These are phyloP conservation scores for Hafferia zeledoni DNA, from an alignment of 2,797 vertebrate genomes.

Conservation along the genomic window DNA sequence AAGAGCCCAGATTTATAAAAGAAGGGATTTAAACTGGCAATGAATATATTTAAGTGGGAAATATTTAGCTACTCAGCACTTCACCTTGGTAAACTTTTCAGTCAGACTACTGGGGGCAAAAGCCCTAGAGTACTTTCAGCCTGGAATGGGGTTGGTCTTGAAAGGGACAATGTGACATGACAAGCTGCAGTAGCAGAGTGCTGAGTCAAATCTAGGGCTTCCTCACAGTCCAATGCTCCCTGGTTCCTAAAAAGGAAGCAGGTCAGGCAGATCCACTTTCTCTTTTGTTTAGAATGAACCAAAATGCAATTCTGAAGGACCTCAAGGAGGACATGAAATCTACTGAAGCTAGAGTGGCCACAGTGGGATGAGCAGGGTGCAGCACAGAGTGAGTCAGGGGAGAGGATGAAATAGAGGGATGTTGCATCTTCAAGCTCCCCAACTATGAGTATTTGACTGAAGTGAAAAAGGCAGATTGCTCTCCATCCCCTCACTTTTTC, in stretches of 20 bases:
- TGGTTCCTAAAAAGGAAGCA: not conserved
- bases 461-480: not conserved
- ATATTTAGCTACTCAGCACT: not conserved
- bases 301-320: not conserved
- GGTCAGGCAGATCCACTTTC: not conserved
- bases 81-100: not conserved
- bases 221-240: not conserved
- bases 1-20: not conserved
- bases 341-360: not conserved
- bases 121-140: not conserved
- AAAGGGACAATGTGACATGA: not conserved
- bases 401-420: not conserved
- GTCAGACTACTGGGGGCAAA: not conserved
- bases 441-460: not conserved
- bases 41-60: not conserved
- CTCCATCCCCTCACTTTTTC: not conserved
- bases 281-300: not conserved
- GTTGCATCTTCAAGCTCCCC: not conserved
- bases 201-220: not conserved
- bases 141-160: not conserved
- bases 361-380: rapidly evolving
- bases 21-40: not conserved
- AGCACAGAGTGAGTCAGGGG: not conserved
- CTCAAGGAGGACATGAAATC: not conserved
- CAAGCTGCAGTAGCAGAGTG: not conserved